phyloP scores from a whole-genome alignment of 2,888 invertebrate genomes.

The Uloborus plumipes region DNA sequence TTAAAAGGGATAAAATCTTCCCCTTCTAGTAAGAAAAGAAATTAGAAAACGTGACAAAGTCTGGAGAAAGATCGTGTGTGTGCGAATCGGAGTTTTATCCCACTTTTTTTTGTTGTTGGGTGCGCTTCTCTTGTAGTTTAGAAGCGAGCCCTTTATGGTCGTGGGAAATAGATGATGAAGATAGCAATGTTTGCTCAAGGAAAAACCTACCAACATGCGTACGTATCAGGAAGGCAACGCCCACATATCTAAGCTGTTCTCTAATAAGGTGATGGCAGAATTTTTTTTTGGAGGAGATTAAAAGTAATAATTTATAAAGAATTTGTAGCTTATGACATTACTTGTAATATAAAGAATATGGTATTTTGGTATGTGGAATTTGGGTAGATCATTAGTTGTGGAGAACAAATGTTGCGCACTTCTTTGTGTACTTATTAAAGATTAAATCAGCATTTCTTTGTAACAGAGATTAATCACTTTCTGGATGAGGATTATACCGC shows the following conservation, averaged over 20 bases:
- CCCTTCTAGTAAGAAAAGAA: constrained; percentile 4
- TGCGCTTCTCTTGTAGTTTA: not conserved
- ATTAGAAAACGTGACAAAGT: constrained; percentile 18
- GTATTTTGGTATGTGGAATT: no score
- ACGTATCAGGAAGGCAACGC: constrained; percentile 16
- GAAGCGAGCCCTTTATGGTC: constrained; percentile 9
- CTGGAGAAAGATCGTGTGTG: constrained; percentile 1
- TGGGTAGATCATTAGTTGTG: no score
- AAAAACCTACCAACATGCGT: not conserved
- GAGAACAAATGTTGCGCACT: no score
- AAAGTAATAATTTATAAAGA: no score
- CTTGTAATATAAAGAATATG: no score
- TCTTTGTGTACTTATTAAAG: no score
- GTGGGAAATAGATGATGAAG: constrained; percentile 8
- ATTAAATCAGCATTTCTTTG: no score
- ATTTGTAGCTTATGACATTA: no score
- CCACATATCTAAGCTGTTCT: not conserved
- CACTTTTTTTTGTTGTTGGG: not conserved
- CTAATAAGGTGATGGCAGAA: no score
- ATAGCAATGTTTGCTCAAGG: not conserved
- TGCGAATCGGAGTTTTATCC: constrained; percentile 3
- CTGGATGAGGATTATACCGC: no score
- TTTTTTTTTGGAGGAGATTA: no score
- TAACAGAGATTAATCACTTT: no score
- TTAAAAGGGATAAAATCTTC: constrained; percentile 21